phyloP scores from a whole-genome alignment of 2,888 invertebrate genomes.

The Tetrapedia diversipes region DNA sequence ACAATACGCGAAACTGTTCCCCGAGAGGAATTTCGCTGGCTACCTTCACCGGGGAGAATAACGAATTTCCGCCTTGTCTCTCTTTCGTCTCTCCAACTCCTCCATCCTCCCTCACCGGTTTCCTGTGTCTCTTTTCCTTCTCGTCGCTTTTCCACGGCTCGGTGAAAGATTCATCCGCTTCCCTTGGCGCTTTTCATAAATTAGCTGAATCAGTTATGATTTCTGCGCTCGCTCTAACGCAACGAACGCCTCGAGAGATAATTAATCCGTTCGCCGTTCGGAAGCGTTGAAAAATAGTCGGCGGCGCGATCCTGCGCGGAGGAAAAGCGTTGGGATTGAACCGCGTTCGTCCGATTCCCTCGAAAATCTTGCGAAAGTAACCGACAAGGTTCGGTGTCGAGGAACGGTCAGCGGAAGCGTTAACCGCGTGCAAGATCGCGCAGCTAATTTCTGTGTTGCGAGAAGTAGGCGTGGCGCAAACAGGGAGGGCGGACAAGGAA shows the following conservation, averaged over 20 bases:
- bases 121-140: background rate
- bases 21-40: constrained; percentile 47
- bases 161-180: background rate
- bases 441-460: constrained; percentile 7
- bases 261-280: constrained; percentile 11
- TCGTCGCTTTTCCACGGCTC: background rate
- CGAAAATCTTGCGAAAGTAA: too few relatives aligned
- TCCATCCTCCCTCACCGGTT: background rate
- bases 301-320: background rate
- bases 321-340: background rate
- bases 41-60: constrained; percentile 46
- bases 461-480: constrained; percentile 27
- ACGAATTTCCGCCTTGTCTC: constrained; percentile 41
- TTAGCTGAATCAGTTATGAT: constrained; percentile 43
- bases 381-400: too few relatives aligned
- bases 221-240: background rate
- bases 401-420: background rate
- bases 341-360: too few relatives aligned
- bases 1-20: constrained; percentile 41
- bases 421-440: background rate
- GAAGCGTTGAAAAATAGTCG: background rate
- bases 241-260: background rate
- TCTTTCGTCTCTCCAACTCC: background rate
- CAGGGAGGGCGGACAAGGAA: constrained; percentile 47
- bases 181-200: constrained; percentile 27